Evolutionary conservation across 1,140 invertebrate genomes (phyloP).

Genomic region (Muscidifurax raptorellus): DNA sequence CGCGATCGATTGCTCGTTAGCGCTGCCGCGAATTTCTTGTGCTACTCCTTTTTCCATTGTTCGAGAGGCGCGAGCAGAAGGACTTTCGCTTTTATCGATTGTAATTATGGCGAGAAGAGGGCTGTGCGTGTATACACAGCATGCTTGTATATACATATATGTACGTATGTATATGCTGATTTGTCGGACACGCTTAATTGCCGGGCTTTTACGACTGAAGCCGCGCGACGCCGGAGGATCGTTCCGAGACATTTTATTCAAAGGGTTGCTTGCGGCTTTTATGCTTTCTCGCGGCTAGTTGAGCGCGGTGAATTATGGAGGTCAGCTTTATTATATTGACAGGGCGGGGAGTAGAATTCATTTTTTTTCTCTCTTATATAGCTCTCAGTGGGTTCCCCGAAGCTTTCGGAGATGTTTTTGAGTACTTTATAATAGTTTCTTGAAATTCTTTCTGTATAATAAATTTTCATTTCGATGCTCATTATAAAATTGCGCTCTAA

Average conservation of each 20-base stretch:
- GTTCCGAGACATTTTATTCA: neutral
- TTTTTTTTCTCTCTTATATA: neutral
- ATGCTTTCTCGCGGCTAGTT: neutral
- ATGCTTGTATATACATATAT: no score
- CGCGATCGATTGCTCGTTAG: slow-evolving; percentile 43
- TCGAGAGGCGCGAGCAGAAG: neutral
- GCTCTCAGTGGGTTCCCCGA: no score
- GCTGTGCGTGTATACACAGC: no score
- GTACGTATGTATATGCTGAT: neutral
- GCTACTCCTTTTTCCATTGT: neutral
- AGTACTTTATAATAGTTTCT: no score
- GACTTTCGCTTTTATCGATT: slow-evolving; percentile 22
- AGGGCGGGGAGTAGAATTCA: no score
- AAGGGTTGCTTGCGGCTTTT: neutral
- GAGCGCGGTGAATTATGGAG: neutral
- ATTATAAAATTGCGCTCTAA: no score
- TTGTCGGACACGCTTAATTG: slow-evolving; percentile 17
- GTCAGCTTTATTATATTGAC: neutral
- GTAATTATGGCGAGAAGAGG: slow-evolving; percentile 9
- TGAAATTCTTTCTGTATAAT: no score
- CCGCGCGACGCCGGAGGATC: neutral
- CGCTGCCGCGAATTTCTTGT: slow-evolving; percentile 1
- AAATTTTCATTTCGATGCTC: no score
- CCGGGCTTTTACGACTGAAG: neutral
- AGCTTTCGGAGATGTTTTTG: neutral